Conservation (phyloP, 2,113 vertebrate species). For the Amphiprion percula region DNA sequence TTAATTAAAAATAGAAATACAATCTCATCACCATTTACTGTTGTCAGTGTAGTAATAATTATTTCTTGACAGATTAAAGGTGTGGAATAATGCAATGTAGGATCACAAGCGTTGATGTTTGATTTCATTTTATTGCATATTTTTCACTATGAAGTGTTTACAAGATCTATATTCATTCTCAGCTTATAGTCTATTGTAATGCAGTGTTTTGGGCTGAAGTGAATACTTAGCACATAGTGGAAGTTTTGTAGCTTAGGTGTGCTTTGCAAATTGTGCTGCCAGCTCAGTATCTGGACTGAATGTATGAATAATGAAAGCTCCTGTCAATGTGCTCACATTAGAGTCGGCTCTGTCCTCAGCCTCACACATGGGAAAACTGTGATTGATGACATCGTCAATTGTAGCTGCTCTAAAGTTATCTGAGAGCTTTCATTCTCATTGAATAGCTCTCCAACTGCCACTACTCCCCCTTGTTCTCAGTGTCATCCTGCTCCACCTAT, state of each 20-base stretch:
- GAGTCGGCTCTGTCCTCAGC: slow-evolving; percentile 11
- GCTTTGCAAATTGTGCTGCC: slow-evolving; percentile 12
- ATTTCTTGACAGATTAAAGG: slow-evolving; percentile 29
- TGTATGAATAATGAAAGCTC: slow-evolving; percentile 38
- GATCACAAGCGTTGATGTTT: not conserved
- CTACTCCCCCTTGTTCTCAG: not conserved
- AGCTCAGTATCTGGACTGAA: slow-evolving; percentile 20
- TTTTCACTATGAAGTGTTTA: not conserved
- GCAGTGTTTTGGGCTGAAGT: not conserved
- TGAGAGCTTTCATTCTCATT: slow-evolving; percentile 14
- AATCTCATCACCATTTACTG: slow-evolving; percentile 47
- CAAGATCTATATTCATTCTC: not conserved
- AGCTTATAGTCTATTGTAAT: not conserved
- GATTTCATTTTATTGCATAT: not conserved
- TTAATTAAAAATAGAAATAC: slow-evolving; percentile 58
- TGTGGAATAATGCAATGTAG: not conserved
- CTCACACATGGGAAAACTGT: slow-evolving; percentile 3
- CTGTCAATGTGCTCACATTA: slow-evolving; percentile 11
- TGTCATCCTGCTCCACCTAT: not conserved
- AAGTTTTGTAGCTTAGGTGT: slow-evolving; percentile 9
- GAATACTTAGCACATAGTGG: not conserved
- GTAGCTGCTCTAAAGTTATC: slow-evolving; percentile 27
- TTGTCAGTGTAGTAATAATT: slow-evolving; percentile 47
- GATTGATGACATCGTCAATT: slow-evolving; percentile 32
- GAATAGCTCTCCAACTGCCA: slow-evolving; percentile 6